phyloP scores from a whole-genome alignment of 2,113 vertebrate species.

The Nothocercus julius region DNA sequence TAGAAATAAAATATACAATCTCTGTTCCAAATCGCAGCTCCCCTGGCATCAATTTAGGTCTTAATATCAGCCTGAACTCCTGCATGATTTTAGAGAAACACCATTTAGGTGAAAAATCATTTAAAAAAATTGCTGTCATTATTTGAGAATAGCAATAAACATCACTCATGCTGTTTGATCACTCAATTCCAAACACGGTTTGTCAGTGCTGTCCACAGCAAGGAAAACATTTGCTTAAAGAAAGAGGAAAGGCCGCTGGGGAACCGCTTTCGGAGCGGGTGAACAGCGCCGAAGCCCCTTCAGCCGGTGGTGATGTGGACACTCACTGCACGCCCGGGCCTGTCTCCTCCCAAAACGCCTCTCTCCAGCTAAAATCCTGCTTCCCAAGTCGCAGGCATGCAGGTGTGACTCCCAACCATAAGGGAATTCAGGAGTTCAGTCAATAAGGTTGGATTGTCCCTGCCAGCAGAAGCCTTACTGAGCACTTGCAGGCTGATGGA shows the following conservation, averaged over 20 bases:
- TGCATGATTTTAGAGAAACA: conserved; percentile 53
- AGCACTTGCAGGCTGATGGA: background rate
- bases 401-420: background rate
- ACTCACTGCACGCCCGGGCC: background rate
- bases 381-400: background rate
- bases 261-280: background rate
- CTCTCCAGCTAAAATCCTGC: background rate
- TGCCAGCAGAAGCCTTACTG: background rate
- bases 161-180: conserved; percentile 50
- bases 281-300: background rate
- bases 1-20: conserved; percentile 52
- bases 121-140: conserved; percentile 49
- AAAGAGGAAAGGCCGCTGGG: background rate
- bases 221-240: conserved; percentile 13
- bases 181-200: background rate
- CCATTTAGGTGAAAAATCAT: conserved; percentile 65
- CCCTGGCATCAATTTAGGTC: conserved; percentile 25
- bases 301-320: background rate
- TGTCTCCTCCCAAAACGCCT: background rate
- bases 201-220: conserved; percentile 25
- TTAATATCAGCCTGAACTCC: conserved; percentile 58
- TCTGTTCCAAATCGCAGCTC: conserved; percentile 49
- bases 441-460: background rate
- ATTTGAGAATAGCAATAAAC: conserved; percentile 52
- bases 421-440: background rate